Conservation (phyloP, 2,113 vertebrate species). For the Trinectes maculatus region DNA sequence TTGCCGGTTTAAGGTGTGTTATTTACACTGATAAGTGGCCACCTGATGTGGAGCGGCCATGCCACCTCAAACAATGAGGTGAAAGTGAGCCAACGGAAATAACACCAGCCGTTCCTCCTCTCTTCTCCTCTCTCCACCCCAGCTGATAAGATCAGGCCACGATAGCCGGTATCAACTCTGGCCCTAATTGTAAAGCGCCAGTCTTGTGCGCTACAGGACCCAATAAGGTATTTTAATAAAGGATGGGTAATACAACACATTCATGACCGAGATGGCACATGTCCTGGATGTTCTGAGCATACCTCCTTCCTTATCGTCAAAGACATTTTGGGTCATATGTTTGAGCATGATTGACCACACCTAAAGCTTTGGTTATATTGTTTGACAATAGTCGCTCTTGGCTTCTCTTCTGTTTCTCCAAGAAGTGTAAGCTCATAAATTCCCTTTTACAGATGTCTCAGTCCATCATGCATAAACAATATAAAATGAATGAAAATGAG, state of each 20-base stretch:
- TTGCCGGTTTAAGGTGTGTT: constrained; percentile 48
- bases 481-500: constrained; percentile 29
- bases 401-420: not conserved
- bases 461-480: constrained; percentile 38
- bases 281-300: not conserved
- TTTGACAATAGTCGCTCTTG: not conserved
- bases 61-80: constrained; percentile 55
- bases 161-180: constrained; percentile 44
- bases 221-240: not conserved
- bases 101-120: constrained; percentile 50
- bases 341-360: not conserved
- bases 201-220: constrained; percentile 2
- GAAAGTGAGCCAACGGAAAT: constrained; percentile 72
- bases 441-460: constrained; percentile 1
- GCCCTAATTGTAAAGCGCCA: constrained; percentile 32
- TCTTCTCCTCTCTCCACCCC: constrained; percentile 20
- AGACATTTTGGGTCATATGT: not conserved
- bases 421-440: constrained; percentile 11
- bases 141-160: constrained; percentile 65
- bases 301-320: not conserved
- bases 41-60: constrained; percentile 47
- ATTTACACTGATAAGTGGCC: constrained; percentile 54
- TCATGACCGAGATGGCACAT: not conserved
- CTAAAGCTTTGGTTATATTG: not conserved
- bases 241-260: not conserved